Percentiles rank a stretch among this genome's conserved stretches.
phyloP scores from a whole-genome alignment of 2,888 invertebrate species.

The Tinea semifulvella region DNA sequence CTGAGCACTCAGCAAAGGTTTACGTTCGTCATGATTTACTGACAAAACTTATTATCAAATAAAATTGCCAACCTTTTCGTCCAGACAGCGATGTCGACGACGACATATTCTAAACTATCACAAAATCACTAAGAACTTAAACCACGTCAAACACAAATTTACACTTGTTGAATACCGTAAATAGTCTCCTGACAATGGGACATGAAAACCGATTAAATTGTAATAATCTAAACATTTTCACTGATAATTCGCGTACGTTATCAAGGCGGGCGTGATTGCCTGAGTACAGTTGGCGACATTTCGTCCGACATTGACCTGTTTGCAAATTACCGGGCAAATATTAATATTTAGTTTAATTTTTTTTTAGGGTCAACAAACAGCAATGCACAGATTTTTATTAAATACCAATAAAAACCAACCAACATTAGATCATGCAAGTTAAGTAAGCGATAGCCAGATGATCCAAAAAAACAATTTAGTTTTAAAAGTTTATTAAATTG shows the following conservation, averaged over 20 bases:
- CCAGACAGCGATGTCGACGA: slow-evolving; percentile 45
- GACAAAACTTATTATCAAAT: no score
- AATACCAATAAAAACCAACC: no score
- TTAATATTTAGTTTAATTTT: slow-evolving; percentile 4
- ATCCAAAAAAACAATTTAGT: no score
- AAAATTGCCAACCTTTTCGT: slow-evolving; percentile 55
- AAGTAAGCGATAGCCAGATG: no score
- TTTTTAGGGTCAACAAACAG: no score
- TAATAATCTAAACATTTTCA: slow-evolving; percentile 56
- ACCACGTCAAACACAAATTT: slow-evolving; percentile 41
- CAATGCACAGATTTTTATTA: no score
- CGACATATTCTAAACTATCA: slow-evolving; percentile 50
- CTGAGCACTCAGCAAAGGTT: no score
- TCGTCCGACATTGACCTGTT: neutral
- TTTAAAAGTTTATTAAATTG: no score
- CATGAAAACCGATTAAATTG: slow-evolving; percentile 40
- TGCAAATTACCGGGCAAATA: neutral
- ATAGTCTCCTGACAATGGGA: slow-evolving; percentile 39
- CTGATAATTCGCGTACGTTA: slow-evolving; percentile 45
- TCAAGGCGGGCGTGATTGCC: slow-evolving; percentile 23
- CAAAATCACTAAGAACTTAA: slow-evolving; percentile 32
- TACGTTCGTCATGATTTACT: no score
- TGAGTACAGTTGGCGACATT: slow-evolving; percentile 37
- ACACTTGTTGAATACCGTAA: slow-evolving; percentile 30
- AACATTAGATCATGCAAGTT: no score